Evolutionary conservation across 2,113 vertebrate genomes (phyloP), one percentile per base, ranked within the genome.

Genomic region (Hippopotamus amphibius): DNA sequence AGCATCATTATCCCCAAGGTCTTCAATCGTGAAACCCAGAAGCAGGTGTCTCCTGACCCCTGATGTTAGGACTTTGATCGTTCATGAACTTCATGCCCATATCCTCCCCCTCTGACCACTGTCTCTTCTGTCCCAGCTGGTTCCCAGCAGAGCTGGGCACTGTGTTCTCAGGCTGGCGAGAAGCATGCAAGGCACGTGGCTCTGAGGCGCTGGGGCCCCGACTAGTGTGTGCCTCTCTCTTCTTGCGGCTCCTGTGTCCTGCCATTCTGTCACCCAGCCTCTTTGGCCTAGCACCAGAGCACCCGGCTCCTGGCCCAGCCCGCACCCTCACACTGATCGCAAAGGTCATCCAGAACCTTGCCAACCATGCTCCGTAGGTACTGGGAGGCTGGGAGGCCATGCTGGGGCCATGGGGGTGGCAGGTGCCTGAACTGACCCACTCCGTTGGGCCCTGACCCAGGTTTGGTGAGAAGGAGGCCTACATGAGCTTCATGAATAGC

Each of bases 261-360:
- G 99, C 99, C 74, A 98, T 99, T 95, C 99, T 99, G 97, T 99
- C 99, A 61, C 99, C 99, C 3, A 99, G 99, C 94, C 99, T 99
- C 92, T 99, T 99, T 4, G 99, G 99, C 89, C 98, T 99, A 24
- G 98, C 98, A 6, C 99, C 99, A 89, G 98, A 99, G 22, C 99
- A 99, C 48, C 99, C 99, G 0, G 98, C 99, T 1, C 98, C 99
- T 7, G 98, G 98, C 97, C 99, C 98, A 0, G 98, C 99, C 61
- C 99, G 99, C 0, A 98, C 99, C 15, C 99, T 99, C 89, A 99
- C 99, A 1, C 91, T 99, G 17, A 99, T 99, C 0, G 99, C 99
- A 95, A 99, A 99, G 95, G 99, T 99, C 98, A 99, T 99, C 97
- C 99, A 99, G 99, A 99, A 99, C 96, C 96, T 99, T 85, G 99